These are phyloP conservation scores for Xylocopa sonorina DNA, from an alignment of 1,140 invertebrate genomes.

Conservation along the genomic window DNA sequence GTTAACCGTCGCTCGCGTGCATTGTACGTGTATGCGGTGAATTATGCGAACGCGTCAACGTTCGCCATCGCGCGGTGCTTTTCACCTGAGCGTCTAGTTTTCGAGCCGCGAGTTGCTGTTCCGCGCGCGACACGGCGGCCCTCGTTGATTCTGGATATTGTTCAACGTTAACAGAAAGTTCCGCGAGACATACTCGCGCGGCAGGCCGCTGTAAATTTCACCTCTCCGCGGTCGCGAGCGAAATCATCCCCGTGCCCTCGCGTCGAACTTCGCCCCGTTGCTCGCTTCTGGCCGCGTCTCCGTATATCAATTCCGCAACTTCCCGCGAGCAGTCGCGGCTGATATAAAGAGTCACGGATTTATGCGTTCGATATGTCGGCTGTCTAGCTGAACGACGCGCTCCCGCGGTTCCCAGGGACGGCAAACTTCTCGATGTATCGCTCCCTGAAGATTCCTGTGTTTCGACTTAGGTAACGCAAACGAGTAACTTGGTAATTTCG, in stretches of 20 bases:
- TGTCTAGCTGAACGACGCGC: neutral
- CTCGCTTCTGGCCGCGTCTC: neutral
- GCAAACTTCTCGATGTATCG: conserved; percentile 13
- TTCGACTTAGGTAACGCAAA: conserved; percentile 31
- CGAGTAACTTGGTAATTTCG: conserved; percentile 33
- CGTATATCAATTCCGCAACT: conserved; percentile 23
- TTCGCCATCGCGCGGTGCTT: no score
- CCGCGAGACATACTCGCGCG: no score
- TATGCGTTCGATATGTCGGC: conserved; percentile 23
- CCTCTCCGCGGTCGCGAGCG: no score
- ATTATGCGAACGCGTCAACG: conserved; percentile 3
- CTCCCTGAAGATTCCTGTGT: conserved; percentile 28
- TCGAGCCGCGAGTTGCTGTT: neutral
- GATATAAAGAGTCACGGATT: conserved; percentile 26
- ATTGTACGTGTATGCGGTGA: conserved; percentile 9
- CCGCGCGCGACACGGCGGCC: neutral
- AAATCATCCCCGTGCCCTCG: neutral
- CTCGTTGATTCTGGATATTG: neutral
- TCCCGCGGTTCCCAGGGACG: neutral
- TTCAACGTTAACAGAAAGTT: no score
- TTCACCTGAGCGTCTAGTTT: neutral
- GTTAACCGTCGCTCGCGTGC: neutral
- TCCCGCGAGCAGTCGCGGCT: neutral
- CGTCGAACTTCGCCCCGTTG: conserved; percentile 1
- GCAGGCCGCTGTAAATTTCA: no score